A percentile compares a stretch with the other conserved stretches of the same genome.
phyloP scores from a whole-genome alignment of 2,888 invertebrate genomes.

The Magallana nippona region DNA sequence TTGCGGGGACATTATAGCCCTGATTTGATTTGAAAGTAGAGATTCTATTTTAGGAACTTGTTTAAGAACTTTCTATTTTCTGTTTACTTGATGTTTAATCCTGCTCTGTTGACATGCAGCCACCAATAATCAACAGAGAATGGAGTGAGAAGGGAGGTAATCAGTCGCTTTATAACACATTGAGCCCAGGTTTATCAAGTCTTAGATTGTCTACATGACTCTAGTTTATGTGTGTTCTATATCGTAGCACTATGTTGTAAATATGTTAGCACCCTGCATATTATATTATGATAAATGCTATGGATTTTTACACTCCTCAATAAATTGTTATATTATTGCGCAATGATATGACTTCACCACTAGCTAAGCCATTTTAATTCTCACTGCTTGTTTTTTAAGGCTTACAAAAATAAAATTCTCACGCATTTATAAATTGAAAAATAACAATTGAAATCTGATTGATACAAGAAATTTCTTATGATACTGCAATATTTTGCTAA shows the following conservation, averaged over 20 bases:
- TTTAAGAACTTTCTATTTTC: not conserved
- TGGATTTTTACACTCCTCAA: not conserved
- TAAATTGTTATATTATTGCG: not conserved
- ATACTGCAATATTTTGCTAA: no score
- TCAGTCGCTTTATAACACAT: not conserved
- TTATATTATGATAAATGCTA: not conserved
- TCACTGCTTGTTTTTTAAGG: not conserved
- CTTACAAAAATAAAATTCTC: no score
- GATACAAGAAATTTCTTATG: no score
- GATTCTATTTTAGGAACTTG: not conserved
- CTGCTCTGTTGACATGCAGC: conserved; percentile 26
- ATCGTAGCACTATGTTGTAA: conserved; percentile 10
- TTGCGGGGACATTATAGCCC: no score
- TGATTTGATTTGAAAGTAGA: no score
- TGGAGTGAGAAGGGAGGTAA: conserved; percentile 29
- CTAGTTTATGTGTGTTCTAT: not conserved
- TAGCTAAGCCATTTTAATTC: no score
- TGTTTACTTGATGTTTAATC: not conserved
- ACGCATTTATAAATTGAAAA: no score
- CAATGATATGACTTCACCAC: no score
- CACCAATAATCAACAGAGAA: not conserved
- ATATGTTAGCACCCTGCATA: not conserved
- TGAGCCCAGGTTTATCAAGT: not conserved
- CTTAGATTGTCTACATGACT: not conserved
- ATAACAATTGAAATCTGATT: no score